Percentiles rank a stretch among this genome's conserved stretches.
These are phyloP conservation scores for Neotoma lepida DNA, from an alignment of 2,113 vertebrate genomes.

Conservation along the genomic window DNA sequence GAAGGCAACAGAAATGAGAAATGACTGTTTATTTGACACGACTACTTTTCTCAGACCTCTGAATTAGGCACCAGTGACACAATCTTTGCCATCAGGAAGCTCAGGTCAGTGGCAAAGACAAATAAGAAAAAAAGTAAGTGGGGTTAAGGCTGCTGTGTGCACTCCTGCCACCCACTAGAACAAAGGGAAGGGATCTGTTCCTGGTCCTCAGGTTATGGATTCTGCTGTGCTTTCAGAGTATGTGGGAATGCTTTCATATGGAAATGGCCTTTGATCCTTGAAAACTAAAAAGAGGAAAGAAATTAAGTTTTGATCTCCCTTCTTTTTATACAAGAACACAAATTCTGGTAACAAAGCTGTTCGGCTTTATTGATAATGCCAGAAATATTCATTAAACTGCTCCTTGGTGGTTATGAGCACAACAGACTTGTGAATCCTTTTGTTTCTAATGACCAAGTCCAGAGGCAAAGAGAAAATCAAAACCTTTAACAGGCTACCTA, in stretches of 20 bases:
- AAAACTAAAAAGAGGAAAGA: constrained; percentile 45
- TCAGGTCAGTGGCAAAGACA: not conserved
- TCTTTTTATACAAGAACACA: constrained; percentile 28
- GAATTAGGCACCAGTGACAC: not conserved
- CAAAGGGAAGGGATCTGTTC: constrained; percentile 7
- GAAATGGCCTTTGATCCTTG: constrained; percentile 31
- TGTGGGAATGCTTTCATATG: constrained; percentile 21
- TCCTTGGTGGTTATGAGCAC: not conserved
- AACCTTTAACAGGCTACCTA: not conserved
- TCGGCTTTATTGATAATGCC: not conserved
- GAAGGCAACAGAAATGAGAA: not conserved
- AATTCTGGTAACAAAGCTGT: constrained; percentile 19
- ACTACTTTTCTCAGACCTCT: not conserved
- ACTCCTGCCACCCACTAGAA: not conserved
- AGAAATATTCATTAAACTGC: constrained; percentile 41
- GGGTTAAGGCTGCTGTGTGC: not conserved
- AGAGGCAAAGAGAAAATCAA: not conserved
- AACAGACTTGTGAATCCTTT: not conserved
- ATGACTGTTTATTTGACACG: constrained; percentile 23
- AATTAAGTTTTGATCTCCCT: constrained; percentile 53
- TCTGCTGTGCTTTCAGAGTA: constrained; percentile 23
- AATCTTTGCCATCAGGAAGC: not conserved
- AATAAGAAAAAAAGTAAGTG: not conserved
- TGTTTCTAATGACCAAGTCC: not conserved
- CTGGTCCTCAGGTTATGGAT: constrained; percentile 14